Conservation (phyloP, 2,113 vertebrate genomes). For the Colistium nudipinnis region DNA sequence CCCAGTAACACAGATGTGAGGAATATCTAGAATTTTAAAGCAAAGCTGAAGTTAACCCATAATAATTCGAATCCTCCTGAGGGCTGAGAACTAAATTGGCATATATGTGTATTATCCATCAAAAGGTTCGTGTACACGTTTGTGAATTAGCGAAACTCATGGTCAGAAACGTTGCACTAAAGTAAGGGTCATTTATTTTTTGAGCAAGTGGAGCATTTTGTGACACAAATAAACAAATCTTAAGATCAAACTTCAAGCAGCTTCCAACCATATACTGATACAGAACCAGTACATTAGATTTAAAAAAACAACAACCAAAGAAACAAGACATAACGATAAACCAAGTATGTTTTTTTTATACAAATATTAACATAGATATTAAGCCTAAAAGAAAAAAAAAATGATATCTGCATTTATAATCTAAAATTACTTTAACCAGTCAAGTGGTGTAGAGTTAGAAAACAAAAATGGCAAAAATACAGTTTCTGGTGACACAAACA, state of each 20-base stretch:
- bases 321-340: constrained; percentile 27
- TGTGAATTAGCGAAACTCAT: constrained; percentile 7
- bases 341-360: constrained; percentile 26
- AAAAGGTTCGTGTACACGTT: background rate
- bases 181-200: constrained; percentile 59
- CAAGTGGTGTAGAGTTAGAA: constrained; percentile 17
- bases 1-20: constrained; percentile 11
- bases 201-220: constrained; percentile 33
- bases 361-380: too few species aligned
- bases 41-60: background rate
- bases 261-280: constrained; percentile 26
- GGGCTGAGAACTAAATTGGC: background rate
- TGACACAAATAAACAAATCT: constrained; percentile 36
- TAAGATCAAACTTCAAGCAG: constrained; percentile 47
- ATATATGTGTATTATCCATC: background rate
- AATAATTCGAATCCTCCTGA: background rate
- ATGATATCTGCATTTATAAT: background rate
- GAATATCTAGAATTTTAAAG: background rate
- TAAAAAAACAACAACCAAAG: constrained; percentile 20
- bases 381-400: constrained; percentile 17
- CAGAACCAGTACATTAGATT: constrained; percentile 28
- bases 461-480: constrained; percentile 20
- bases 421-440: constrained; percentile 1
- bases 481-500: constrained; percentile 24
- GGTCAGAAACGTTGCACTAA: constrained; percentile 33